Percentiles rank a stretch among this genome's conserved stretches.
Conservation (phyloP, 2,113 vertebrate genomes). For the Corythoichthys intestinalis region DNA sequence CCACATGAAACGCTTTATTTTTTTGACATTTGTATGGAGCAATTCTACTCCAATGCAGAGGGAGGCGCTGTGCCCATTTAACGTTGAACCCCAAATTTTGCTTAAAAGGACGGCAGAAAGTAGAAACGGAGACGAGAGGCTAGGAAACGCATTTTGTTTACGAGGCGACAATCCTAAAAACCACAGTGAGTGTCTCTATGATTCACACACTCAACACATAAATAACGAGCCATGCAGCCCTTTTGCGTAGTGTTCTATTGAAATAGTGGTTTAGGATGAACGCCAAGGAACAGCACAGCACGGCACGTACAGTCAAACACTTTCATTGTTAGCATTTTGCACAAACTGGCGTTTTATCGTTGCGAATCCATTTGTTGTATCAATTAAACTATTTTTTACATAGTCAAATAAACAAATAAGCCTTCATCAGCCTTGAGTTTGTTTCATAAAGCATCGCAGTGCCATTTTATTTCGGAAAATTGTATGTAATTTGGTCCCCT, state of each 20-base stretch:
- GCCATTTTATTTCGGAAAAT: background rate
- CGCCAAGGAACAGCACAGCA: background rate
- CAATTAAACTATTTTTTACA: background rate
- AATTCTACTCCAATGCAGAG: background rate
- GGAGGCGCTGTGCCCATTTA: background rate
- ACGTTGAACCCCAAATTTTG: background rate
- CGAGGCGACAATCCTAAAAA: conserved; percentile 2
- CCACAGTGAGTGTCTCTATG: background rate
- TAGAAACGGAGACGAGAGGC: background rate
- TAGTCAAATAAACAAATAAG: background rate
- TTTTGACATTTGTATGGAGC: background rate
- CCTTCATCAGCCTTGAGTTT: too few relatives aligned
- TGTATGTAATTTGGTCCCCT: too few relatives aligned
- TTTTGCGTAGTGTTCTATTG: background rate
- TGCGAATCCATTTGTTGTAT: background rate
- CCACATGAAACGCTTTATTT: background rate
- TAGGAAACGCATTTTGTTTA: background rate
- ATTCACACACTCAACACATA: background rate
- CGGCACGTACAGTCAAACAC: background rate
- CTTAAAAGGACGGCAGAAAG: background rate
- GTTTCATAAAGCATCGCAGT: background rate
- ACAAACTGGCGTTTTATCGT: background rate
- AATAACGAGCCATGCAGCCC: background rate
- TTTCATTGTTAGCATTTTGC: conserved; percentile 3
- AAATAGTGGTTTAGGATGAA: background rate